Base-by-base conservation (phyloP, 2,113 vertebrate species). In the Nesogale talazaci region DNA sequence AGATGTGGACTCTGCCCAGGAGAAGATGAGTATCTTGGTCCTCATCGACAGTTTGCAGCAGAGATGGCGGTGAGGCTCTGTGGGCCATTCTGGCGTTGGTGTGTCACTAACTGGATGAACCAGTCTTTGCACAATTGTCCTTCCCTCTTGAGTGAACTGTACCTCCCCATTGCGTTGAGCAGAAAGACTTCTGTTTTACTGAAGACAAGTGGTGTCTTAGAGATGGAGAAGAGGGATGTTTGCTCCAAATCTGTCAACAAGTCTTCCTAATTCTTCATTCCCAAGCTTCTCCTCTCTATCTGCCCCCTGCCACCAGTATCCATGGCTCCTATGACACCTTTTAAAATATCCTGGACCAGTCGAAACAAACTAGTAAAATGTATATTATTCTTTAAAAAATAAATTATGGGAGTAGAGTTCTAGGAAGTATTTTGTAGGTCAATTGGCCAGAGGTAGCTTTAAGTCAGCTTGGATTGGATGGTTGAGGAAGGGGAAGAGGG, bases 11-110 rank as follows among this genome's bases (percentile, higher is more conserved):
- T 97, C 98, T 0, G 98, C 98, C 63, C 98, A 98, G 88, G 98
- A 98, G 96, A 98, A 98, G 97, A 98, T 98, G 97, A 98, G 98
- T 96, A 98, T 98, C 91, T 94, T 98, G 97, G 98, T 98, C 23
- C 97, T 98, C 92, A 98, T 98, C 97, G 98, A 97, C 97, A 98
- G 96, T 92, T 98, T 98, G 97, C 98, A 98, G 94, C 98, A 98
- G 0, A 98, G 98, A 98, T 9, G 86, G 93, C 29, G 0, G 34
- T 29, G 31, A 63, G 56, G 52, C 87, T 90, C 77, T 70, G 94
- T 89, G n/a, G 78, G 86, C 12, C 75, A 75, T 78, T 78, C 23
- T 6, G 52, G 56, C 96, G 19, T 94, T 70, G 20, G 80, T 79
- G 86, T n/a, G 97, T 97, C 96, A 96, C 96, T 96, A 91, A 82